Conservation (phyloP, 2,888 invertebrate genomes). For the Dendrolimus pini region DNA sequence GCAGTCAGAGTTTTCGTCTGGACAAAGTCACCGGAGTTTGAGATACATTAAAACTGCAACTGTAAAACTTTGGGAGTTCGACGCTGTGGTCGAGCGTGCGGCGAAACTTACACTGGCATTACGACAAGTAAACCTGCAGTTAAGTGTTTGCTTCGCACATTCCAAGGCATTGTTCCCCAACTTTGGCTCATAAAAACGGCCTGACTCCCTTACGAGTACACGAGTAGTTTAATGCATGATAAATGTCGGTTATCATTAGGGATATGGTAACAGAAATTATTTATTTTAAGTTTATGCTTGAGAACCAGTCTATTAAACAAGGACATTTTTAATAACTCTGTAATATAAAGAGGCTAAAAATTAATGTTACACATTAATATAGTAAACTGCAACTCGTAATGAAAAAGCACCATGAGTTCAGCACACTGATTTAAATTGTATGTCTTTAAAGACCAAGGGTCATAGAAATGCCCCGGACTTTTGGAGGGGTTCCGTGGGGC, state of each 20-base stretch:
- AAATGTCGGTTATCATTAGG: not conserved
- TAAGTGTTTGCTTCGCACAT: slow-evolving; percentile 71
- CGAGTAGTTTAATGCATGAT: slow-evolving; percentile 2
- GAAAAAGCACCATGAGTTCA: no score
- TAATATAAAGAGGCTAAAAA: no score
- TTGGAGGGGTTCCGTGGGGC: no score
- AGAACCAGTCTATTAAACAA: no score
- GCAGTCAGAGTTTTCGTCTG: slow-evolving; percentile 8
- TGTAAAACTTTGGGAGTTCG: slow-evolving; percentile 54
- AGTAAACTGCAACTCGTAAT: no score
- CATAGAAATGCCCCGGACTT: no score
- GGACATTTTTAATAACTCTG: no score
- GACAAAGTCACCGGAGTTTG: slow-evolving; percentile 33
- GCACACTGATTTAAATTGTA: no score
- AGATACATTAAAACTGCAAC: slow-evolving; percentile 56
- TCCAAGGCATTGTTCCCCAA: slow-evolving; percentile 51
- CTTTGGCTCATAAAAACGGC: slow-evolving; percentile 52
- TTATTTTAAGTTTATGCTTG: no score
- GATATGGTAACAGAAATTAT: not conserved
- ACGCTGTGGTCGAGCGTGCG: slow-evolving; percentile 45
- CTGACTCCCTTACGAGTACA: slow-evolving; percentile 35
- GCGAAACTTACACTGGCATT: slow-evolving; percentile 61
- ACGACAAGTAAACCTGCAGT: slow-evolving; percentile 67
- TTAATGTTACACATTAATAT: no score
- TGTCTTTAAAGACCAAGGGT: no score